Percentiles rank a stretch among this genome's conserved stretches.
Evolutionary conservation across 2,797 vertebrate species (phyloP).

Genomic region (Carapus acus): DNA sequence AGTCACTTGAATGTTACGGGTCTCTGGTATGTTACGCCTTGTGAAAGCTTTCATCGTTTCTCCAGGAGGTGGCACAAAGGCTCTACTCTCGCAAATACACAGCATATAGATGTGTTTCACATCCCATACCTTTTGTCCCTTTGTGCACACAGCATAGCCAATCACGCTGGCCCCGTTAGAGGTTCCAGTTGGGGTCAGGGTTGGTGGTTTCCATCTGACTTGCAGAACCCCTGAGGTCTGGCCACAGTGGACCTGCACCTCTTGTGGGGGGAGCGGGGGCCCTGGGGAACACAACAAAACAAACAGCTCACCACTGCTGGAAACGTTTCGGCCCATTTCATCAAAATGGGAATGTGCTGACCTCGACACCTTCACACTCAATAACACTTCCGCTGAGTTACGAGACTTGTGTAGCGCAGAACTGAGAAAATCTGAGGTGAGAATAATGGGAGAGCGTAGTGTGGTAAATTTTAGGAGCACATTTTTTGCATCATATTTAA

Average conservation of each 20-base stretch:
- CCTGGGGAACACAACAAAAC: slow-evolving; percentile 70
- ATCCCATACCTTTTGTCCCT: slow-evolving; percentile 86
- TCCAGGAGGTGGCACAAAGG: slow-evolving; percentile 66
- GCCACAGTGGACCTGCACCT: slow-evolving; percentile 82
- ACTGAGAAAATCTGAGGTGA: background rate
- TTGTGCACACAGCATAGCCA: slow-evolving; percentile 90
- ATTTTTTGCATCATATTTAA: no score
- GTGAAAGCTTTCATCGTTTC: slow-evolving; percentile 28
- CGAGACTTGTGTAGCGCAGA: slow-evolving; percentile 5
- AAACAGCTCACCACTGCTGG: slow-evolving; percentile 16
- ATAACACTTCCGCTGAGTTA: slow-evolving; percentile 14
- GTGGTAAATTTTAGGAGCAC: no score
- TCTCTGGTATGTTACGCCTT: no score
- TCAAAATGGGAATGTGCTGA: slow-evolving; percentile 30
- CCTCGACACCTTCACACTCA: slow-evolving; percentile 9
- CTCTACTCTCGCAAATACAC: slow-evolving; percentile 12
- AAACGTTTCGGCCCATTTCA: slow-evolving; percentile 15
- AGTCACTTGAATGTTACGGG: no score
- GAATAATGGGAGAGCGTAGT: no score
- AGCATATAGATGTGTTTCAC: background rate
- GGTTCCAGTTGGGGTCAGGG: slow-evolving; percentile 81
- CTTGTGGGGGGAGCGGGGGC: slow-evolving; percentile 89
- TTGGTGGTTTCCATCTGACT: slow-evolving; percentile 88
- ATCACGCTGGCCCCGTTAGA: slow-evolving; percentile 92
- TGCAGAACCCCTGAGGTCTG: slow-evolving; percentile 77